Base-by-base conservation (phyloP, 2,113 vertebrate species). In the Pelobates fuscus region DNA sequence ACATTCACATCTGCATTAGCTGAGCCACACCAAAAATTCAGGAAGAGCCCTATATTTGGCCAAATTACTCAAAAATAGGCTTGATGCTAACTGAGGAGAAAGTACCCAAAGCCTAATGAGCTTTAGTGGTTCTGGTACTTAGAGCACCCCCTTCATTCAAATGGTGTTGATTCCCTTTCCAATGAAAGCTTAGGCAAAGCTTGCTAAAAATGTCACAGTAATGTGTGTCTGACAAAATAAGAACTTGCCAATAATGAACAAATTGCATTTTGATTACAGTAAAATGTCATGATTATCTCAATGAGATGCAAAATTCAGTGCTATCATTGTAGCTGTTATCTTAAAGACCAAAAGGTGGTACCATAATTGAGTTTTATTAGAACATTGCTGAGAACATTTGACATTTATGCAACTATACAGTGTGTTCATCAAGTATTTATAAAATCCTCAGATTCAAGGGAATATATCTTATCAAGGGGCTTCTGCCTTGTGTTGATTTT, bases 231-330 rank as follows among this genome's bases (percentile, higher is more conserved):
- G 41, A 52, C 70, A 71, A 71, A 70, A 71, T 61, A 61, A 61
- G 57, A 30, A 71, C 58, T 49, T 30, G 12, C 24, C 62, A 24
- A 71, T 71, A 49, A 71, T 52, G 69, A 60, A 71, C 46, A 71
- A 62, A 71, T 71, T 71, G 49, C 58, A n/a, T 26, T 49, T 30
- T 61, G 70, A 71, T 71, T 71, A 62, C 58, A 23, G 70, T 21
- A 62, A 61, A 71, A 49, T 71, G 70, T 52, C 70, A 71, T 61
- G 43, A 71, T 71, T 71, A 52, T 61, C 41, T 62, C 70, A 62
- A 71, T 71, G 70, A 71, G 70, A 71, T 71, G 70, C 70, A 71
- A 71, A 71, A 59, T 2, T 57, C 70, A 71, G 58, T 46, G 58
- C 58, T 71, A 62, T 49, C 25, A 52, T 71, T 62, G 58, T 71